Conservation (phyloP, 2,888 invertebrate species). For the Trilocha varians region DNA sequence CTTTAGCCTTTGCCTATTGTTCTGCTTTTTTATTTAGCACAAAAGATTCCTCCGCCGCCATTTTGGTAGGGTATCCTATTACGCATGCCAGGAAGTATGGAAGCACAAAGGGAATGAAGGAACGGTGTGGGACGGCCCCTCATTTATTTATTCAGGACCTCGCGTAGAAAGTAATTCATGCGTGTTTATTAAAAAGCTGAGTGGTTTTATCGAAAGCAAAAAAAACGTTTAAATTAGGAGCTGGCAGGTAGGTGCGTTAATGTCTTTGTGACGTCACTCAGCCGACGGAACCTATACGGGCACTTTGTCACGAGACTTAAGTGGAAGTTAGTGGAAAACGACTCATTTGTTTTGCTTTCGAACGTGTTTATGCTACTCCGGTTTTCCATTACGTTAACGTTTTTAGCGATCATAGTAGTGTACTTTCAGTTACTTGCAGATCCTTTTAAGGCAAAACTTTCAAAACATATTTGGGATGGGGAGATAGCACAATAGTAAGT, state of each 20-base stretch:
- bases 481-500: too few relatives aligned
- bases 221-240: conserved; percentile 11
- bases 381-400: too few relatives aligned
- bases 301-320: neutral
- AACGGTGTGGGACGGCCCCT: conserved; percentile 48
- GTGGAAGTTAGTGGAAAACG: neutral
- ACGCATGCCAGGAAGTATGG: conserved; percentile 57
- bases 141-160: conserved; percentile 65
- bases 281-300: neutral
- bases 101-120: conserved; percentile 53
- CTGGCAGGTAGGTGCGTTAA: neutral
- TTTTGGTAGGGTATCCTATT: conserved; percentile 59
- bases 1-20: conserved; percentile 33
- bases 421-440: too few relatives aligned
- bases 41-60: conserved; percentile 44
- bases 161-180: conserved; percentile 58
- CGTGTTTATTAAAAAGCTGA: conserved; percentile 58
- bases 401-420: too few relatives aligned
- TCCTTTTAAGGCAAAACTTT: too few relatives aligned
- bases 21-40: conserved; percentile 50
- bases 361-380: too few relatives aligned
- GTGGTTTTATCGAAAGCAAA: conserved; percentile 39
- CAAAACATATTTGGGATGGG: too few relatives aligned
- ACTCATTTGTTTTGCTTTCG: neutral
- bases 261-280: neutral